Conservation (phyloP, 2,113 vertebrate species). For the Trachemys scripta region DNA sequence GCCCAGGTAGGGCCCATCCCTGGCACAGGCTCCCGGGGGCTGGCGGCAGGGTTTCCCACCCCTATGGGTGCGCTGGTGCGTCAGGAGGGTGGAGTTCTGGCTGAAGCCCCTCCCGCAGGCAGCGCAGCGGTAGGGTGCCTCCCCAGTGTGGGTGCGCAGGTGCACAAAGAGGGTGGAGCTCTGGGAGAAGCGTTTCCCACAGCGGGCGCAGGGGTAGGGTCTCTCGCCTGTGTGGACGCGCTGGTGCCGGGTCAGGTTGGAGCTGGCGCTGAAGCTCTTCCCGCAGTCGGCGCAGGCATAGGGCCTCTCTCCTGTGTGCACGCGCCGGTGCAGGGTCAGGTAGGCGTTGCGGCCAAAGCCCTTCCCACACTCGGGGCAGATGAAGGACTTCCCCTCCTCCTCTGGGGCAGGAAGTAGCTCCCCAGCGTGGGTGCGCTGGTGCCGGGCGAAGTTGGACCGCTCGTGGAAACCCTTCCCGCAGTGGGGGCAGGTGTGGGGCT, state of each 20-base stretch:
- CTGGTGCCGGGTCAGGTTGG: background rate
- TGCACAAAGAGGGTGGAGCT: constrained; percentile 75
- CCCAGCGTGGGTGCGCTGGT: constrained; percentile 50
- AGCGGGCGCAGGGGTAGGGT: constrained; percentile 57
- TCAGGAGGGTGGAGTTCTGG: constrained; percentile 78
- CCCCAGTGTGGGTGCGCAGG: constrained; percentile 70
- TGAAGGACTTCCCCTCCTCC: background rate
- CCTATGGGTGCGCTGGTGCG: constrained; percentile 79
- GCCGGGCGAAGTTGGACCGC: constrained; percentile 75
- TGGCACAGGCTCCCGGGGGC: background rate
- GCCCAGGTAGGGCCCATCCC: constrained; percentile 76
- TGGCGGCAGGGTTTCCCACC: background rate
- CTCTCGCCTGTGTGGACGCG: constrained; percentile 26
- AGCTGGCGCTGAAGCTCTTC: background rate
- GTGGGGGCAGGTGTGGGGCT: constrained; percentile 75
- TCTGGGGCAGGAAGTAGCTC: background rate
- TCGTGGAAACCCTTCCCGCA: constrained; percentile 82
- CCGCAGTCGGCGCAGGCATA: background rate
- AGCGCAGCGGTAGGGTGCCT: constrained; percentile 72
- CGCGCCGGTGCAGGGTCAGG: constrained; percentile 69
- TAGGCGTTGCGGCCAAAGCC: constrained; percentile 75
- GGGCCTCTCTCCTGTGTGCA: background rate
- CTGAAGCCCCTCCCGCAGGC: constrained; percentile 79
- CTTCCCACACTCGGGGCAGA: constrained; percentile 35
- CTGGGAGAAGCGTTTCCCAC: constrained; percentile 68